phyloP scores from a whole-genome alignment of 2,888 invertebrate species.

The Halictus quadricinctus region DNA sequence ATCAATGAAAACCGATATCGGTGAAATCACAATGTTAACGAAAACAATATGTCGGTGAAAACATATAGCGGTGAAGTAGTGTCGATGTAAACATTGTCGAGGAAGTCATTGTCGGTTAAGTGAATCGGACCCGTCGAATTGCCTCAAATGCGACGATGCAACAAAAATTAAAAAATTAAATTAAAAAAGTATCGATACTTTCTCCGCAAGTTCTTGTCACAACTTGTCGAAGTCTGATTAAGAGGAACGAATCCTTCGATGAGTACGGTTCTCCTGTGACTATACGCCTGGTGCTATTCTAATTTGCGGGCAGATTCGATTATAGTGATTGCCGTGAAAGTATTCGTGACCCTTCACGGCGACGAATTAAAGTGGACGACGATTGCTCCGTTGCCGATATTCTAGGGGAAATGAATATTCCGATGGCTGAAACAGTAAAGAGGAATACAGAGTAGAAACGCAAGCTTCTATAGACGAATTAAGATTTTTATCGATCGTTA shows the following conservation, averaged over 20 bases:
- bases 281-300: constrained; percentile 18
- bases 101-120: no score
- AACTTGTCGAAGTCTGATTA: background rate
- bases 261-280: constrained; percentile 11
- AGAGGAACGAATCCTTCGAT: constrained; percentile 16
- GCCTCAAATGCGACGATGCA: no score
- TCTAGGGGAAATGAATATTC: background rate
- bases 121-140: no score
- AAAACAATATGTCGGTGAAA: no score
- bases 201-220: background rate
- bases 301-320: constrained; percentile 53
- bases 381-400: background rate
- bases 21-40: no score
- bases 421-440: background rate
- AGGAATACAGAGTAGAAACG: background rate
- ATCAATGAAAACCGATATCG: no score
- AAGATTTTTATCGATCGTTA: background rate
- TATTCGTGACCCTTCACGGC: constrained; percentile 11
- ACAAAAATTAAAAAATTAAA: no score
- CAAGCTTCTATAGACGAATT: background rate
- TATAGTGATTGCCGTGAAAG: constrained; percentile 58
- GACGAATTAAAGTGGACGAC: constrained; percentile 33
- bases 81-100: no score
- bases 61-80: no score
- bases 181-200: background rate